Percentiles rank a stretch among this genome's conserved stretches.
These are phyloP conservation scores for Diprion similis DNA, from an alignment of 1,140 invertebrate species.

Conservation along the genomic window DNA sequence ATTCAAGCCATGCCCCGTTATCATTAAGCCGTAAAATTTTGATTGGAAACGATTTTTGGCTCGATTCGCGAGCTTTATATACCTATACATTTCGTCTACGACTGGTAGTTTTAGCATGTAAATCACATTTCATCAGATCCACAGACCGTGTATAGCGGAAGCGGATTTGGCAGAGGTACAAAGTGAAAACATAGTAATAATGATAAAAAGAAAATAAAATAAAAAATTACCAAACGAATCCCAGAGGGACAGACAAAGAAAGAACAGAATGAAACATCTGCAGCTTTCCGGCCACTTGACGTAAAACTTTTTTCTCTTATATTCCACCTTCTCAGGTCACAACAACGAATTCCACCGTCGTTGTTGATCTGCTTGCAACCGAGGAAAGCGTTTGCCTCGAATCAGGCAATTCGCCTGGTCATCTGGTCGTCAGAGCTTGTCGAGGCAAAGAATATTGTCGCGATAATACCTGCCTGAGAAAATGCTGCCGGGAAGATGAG, in stretches of 20 bases:
- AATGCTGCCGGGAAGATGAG: conserved; percentile 37
- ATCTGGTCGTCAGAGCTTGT: conserved; percentile 30
- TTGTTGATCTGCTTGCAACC: conserved; percentile 23
- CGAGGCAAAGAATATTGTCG: conserved; percentile 25
- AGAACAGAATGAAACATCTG: conserved; percentile 21
- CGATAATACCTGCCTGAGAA: conserved; percentile 33
- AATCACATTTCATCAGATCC: no score
- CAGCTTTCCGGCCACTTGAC: conserved; percentile 22
- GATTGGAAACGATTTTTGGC: no score
- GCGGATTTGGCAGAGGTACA: no score
- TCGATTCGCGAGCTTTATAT: no score
- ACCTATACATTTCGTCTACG: no score
- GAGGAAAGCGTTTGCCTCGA: conserved; percentile 30
- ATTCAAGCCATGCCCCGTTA: no score
- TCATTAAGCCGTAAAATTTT: no score
- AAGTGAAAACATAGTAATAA: no score
- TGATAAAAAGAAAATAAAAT: no score
- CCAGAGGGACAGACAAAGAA: conserved; percentile 16
- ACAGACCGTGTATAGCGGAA: no score
- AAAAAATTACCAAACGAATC: no score
- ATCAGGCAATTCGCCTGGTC: not conserved
- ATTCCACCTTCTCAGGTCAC: not conserved
- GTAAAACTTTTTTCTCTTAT: not conserved
- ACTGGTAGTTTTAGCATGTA: no score
- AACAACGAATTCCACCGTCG: not conserved